Base-by-base conservation (phyloP, 2,797 vertebrate genomes). In the Odontamblyopus rebecca region DNA sequence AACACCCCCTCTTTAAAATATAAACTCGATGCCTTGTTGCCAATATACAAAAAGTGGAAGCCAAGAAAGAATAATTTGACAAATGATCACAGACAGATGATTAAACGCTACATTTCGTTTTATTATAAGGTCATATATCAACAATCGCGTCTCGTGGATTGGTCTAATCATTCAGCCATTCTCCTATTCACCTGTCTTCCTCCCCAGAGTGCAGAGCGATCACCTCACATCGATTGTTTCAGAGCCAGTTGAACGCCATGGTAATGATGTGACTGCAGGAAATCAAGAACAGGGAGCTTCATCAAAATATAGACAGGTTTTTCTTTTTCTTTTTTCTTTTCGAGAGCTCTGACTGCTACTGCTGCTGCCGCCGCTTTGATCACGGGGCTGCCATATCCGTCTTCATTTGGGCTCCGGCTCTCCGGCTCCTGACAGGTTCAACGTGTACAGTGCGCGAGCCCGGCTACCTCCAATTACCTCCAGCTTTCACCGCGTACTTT, bases 351-450 rank as follows among this genome's bases (percentile, higher is more conserved):
- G 59, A 18, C 51, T 70, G 35, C 7, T 38, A 38, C 35, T 38
- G 35, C 35, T 59, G 27, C 79, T 57, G 79, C 68, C 64, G 71
- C 44, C 65, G 19, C 75, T 83, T 79, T 82, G 68, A 80, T 82
- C 76, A 66, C 32, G 23, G 61, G 56, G 61, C 73, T 79, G 79
- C 83, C 77, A 75, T 61, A 83, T 59, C 27, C 6, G 56, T 76
- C 79, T 85, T 71, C 57, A 16, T 50, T 70, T 50, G n/a, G 29
- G 64, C 65, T 82, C 69, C 69, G 23, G 27, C 70, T 79, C 68
- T 75, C 75, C 74, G 71, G 67, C 60, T 75, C 23, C 65, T 77
- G 82, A 78, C 77, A 66, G 74, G 69, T 54, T 64, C 72, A 69
- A 30, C 69, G 32, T 13, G 44, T 72, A 69, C 53, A 64, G 32